Conservation (phyloP, 2,888 invertebrate genomes). For the Polyploca ridens region DNA sequence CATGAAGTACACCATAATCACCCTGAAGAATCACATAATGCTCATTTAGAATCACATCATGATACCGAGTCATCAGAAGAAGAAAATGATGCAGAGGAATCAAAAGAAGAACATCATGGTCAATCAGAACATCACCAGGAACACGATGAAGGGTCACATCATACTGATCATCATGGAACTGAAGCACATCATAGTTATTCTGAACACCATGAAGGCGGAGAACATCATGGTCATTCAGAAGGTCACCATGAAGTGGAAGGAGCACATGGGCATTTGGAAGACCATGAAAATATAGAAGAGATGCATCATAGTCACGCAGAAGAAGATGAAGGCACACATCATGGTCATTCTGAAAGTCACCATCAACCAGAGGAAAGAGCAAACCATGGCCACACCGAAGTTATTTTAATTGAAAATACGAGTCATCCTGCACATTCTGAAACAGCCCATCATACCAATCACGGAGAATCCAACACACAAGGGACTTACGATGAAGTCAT, state of each 20-base stretch:
- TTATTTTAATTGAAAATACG: constrained; percentile 17
- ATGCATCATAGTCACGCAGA: constrained; percentile 12
- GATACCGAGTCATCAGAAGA: constrained; percentile 12
- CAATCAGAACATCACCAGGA: constrained; percentile 21
- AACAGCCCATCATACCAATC: constrained; percentile 13
- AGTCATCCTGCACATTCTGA: constrained; percentile 23
- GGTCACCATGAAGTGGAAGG: background rate
- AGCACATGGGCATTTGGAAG: constrained; percentile 16
- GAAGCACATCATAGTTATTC: constrained; percentile 23
- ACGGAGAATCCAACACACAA: constrained; percentile 20
- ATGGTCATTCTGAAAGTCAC: constrained; percentile 17
- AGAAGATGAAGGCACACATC: constrained; percentile 9
- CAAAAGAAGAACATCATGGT: constrained; percentile 26
- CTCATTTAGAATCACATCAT: constrained; percentile 21
- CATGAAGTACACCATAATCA: background rate
- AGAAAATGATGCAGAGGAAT: constrained; percentile 21
- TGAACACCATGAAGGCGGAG: constrained; percentile 22
- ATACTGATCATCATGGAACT: constrained; percentile 22
- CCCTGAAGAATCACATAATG: constrained; percentile 7
- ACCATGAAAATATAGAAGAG: background rate
- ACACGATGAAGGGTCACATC: constrained; percentile 15
- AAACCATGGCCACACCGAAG: constrained; percentile 20
- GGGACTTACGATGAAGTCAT: constrained; percentile 63
- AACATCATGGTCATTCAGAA: constrained; percentile 19
- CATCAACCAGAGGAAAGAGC: constrained; percentile 18